Conservation (phyloP, 2,113 vertebrate genomes). For the Rissa tridactyla region DNA sequence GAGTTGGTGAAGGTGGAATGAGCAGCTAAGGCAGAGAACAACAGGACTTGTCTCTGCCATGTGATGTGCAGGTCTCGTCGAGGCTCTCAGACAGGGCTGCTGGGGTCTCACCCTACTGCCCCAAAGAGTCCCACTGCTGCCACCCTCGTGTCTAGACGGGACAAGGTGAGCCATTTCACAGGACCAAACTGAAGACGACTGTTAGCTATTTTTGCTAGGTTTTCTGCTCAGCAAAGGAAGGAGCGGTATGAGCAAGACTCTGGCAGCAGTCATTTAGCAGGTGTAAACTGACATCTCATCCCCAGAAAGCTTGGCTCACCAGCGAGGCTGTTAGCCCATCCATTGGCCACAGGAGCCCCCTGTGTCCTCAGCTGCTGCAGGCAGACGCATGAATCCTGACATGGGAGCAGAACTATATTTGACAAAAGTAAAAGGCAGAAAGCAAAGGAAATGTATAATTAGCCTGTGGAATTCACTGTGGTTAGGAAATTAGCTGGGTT, state of each 20-base stretch:
- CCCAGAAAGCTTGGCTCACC: neutral
- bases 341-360: neutral
- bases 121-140: neutral
- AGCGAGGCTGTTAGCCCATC: fast-evolving
- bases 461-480: neutral
- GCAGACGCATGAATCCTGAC: neutral
- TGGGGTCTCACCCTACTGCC: neutral
- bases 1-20: neutral
- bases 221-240: neutral
- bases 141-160: fast-evolving
- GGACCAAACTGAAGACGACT: neutral
- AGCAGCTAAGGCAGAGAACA: neutral
- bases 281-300: neutral
- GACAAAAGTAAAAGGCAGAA: neutral
- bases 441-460: neutral
- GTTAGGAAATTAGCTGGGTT: neutral
- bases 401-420: fast-evolving
- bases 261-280: neutral
- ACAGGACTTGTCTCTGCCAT: neutral
- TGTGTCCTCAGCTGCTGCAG: neutral
- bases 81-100: neutral
- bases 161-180: neutral
- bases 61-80: fast-evolving
- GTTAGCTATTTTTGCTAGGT: neutral
- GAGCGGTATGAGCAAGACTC: neutral